A percentile compares a stretch with the other conserved stretches of the same genome.
Evolutionary conservation across 1,140 invertebrate genomes (phyloP).

Genomic region (Carposina sasakii): DNA sequence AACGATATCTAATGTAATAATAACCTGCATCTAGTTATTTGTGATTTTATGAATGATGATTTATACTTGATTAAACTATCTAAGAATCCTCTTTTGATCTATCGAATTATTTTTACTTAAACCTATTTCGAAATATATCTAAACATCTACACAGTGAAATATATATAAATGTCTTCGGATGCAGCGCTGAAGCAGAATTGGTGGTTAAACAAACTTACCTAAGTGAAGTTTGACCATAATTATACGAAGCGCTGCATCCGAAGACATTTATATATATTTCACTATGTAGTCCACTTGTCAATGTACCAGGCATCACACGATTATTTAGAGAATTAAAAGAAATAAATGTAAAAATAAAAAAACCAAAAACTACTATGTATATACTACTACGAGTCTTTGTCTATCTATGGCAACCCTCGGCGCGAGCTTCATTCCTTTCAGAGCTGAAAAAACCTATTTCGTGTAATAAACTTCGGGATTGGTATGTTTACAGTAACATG

Average conservation of each 20-base stretch:
- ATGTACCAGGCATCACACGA: too few species aligned
- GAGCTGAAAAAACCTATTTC: too few species aligned
- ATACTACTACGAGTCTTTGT: too few species aligned
- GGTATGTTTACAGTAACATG: too few species aligned
- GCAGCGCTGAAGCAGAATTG: constrained; percentile 8
- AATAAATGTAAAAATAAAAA: too few species aligned
- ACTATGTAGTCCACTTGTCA: too few species aligned
- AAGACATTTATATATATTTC: constrained; percentile 11
- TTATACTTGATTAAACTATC: neutral
- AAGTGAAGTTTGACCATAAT: constrained; percentile 12
- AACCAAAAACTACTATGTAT: too few species aligned
- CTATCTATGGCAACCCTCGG: too few species aligned
- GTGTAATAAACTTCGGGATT: too few species aligned
- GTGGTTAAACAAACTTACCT: constrained; percentile 7
- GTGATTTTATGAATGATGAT: too few species aligned
- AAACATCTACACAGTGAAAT: constrained; percentile 9
- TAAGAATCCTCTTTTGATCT: neutral
- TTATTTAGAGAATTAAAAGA: too few species aligned
- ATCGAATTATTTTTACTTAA: neutral
- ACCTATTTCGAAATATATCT: constrained; percentile 1
- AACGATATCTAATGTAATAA: constrained; percentile 1
- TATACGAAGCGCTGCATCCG: constrained; percentile 11
- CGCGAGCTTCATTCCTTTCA: too few species aligned
- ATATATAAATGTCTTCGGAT: constrained; percentile 8
- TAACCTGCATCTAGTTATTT: neutral